Conservation (phyloP, 2,888 invertebrate species). For the Chaitophorus viminalis region DNA sequence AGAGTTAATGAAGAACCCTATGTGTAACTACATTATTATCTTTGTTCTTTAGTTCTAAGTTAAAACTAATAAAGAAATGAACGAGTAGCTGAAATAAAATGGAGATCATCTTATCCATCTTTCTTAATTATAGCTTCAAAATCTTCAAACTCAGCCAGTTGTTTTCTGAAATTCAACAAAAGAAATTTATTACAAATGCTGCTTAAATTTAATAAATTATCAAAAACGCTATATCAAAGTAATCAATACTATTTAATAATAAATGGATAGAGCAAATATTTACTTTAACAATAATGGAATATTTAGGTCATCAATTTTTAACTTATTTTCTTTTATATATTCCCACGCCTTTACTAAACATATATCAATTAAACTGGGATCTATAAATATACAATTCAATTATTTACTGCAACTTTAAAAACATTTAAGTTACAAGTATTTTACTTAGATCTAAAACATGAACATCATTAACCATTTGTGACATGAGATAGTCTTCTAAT, state of each 20-base stretch:
- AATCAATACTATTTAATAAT: not conserved
- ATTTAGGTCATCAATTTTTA: not conserved
- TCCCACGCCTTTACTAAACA: conserved; percentile 23
- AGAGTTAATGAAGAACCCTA: not conserved
- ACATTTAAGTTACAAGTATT: not conserved
- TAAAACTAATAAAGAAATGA: not conserved
- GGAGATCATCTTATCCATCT: not conserved
- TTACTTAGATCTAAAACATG: conserved; percentile 80
- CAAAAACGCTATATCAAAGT: not conserved
- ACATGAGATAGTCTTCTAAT: conserved; percentile 69
- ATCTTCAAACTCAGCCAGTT: conserved; percentile 8
- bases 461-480: conserved; percentile 84
- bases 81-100: not conserved
- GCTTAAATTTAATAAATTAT: not conserved
- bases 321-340: not conserved
- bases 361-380: conserved; percentile 63
- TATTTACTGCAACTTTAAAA: not conserved
- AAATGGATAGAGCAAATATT: not conserved
- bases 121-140: not conserved
- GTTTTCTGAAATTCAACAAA: conserved; percentile 6
- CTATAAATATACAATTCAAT: conserved; percentile 20
- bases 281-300: conserved; percentile 51
- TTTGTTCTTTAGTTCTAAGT: not conserved
- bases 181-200: not conserved
- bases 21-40: not conserved